These are phyloP conservation scores for Daboia siamensis DNA, from an alignment of 2,113 vertebrate species.

Conservation along the genomic window DNA sequence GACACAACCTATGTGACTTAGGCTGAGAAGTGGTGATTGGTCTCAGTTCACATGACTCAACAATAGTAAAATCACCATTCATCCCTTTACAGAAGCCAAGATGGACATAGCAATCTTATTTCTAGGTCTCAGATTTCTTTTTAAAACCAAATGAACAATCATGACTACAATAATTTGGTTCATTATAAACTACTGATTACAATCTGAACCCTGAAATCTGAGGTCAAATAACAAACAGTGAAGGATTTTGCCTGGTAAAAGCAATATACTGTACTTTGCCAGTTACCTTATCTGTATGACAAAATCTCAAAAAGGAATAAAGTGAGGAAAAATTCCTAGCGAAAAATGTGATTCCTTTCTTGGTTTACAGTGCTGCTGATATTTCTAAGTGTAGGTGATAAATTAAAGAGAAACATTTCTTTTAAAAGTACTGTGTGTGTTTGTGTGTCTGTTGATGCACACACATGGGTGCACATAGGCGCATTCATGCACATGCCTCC, in stretches of 20 bases:
- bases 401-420: not conserved
- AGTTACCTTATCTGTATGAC: not conserved
- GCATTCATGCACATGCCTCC: not conserved
- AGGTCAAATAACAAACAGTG: not conserved
- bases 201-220: not conserved
- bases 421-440: not conserved
- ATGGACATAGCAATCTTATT: not conserved
- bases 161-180: not conserved
- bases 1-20: not conserved
- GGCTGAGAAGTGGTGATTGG: not conserved
- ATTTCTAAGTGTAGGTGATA: not conserved
- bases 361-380: not conserved
- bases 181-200: not conserved
- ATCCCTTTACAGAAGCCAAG: not conserved
- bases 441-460: rapidly evolving
- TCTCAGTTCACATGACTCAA: not conserved
- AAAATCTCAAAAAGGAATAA: not conserved
- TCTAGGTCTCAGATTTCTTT: not conserved
- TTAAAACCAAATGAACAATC: not conserved
- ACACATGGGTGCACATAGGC: rapidly evolving
- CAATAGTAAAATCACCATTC: not conserved
- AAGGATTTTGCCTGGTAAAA: not conserved
- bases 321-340: not conserved
- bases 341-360: not conserved
- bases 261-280: not conserved